A percentile compares a stretch with the other conserved stretches of the same genome.
These are phyloP conservation scores for Callithrix jacchus DNA, from an alignment of 2,113 vertebrate genomes.

Conservation along the genomic window DNA sequence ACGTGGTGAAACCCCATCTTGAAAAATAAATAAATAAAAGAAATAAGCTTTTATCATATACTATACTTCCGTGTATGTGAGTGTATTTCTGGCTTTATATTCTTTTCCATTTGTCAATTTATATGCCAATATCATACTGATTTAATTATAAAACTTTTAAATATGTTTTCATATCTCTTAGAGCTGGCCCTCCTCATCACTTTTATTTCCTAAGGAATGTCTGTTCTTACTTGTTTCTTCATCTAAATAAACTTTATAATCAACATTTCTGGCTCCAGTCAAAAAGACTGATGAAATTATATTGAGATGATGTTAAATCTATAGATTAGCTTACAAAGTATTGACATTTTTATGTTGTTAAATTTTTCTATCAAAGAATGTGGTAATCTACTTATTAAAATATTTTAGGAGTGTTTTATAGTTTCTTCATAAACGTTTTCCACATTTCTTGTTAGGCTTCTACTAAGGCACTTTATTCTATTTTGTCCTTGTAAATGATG, in stretches of 20 bases:
- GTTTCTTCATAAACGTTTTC: slow-evolving; percentile 25
- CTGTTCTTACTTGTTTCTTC: background rate
- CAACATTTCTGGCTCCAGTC: background rate
- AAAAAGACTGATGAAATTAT: slow-evolving; percentile 12
- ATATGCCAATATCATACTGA: background rate
- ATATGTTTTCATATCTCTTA: slow-evolving; percentile 11
- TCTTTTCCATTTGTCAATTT: background rate
- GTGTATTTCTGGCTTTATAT: background rate
- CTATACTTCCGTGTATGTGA: background rate
- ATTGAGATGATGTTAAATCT: background rate
- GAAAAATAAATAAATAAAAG: too few relatives aligned
- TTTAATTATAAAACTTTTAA: slow-evolving; percentile 9
- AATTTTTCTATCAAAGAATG: background rate
- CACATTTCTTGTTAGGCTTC: background rate
- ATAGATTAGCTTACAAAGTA: slow-evolving; percentile 6
- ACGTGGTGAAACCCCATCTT: too few relatives aligned
- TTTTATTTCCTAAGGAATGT: background rate
- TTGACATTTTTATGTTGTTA: background rate
- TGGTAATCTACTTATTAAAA: background rate
- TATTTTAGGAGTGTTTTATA: slow-evolving; percentile 27
- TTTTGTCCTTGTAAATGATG: slow-evolving; percentile 1
- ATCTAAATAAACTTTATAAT: slow-evolving; percentile 35
- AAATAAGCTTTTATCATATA: background rate
- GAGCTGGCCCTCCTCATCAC: background rate
- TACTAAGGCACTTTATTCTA: background rate